These are phyloP conservation scores for Grapholita molesta DNA, from an alignment of 1,140 invertebrate genomes.

Conservation along the genomic window DNA sequence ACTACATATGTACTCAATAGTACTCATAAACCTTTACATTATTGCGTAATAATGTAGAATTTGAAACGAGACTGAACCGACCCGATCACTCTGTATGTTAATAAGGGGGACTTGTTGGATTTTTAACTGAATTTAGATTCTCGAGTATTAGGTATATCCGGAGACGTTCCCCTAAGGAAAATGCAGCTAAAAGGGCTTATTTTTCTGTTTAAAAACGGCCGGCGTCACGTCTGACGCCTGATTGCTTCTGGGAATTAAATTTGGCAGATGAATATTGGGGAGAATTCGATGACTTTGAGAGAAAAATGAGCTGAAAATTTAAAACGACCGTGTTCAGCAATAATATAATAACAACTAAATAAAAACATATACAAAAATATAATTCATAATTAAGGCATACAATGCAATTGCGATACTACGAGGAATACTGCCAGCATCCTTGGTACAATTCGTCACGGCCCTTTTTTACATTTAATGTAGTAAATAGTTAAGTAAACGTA, in stretches of 20 bases:
- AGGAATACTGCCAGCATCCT: too few species aligned
- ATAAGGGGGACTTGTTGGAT: conserved; percentile 1
- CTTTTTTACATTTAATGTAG: too few species aligned
- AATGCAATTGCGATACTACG: too few species aligned
- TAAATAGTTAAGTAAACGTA: too few species aligned
- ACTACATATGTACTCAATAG: too few species aligned
- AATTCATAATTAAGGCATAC: too few species aligned
- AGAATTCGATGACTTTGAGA: too few species aligned
- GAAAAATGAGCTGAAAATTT: too few species aligned
- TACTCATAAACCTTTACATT: not conserved
- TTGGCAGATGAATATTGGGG: not conserved
- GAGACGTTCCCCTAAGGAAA: not conserved
- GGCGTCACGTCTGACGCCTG: not conserved
- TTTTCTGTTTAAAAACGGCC: not conserved
- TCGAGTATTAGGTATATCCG: conserved; percentile 9
- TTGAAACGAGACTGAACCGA: not conserved
- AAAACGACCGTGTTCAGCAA: too few species aligned
- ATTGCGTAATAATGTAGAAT: not conserved
- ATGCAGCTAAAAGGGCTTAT: conserved; percentile 1
- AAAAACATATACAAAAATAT: too few species aligned
- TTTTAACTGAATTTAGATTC: conserved; percentile 17
- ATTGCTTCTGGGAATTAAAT: conserved; percentile 13
- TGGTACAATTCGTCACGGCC: too few species aligned
- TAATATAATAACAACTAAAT: too few species aligned
- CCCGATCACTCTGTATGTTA: conserved; percentile 4